phyloP scores from a whole-genome alignment of 2,113 vertebrate genomes.

The Tyto alba region DNA sequence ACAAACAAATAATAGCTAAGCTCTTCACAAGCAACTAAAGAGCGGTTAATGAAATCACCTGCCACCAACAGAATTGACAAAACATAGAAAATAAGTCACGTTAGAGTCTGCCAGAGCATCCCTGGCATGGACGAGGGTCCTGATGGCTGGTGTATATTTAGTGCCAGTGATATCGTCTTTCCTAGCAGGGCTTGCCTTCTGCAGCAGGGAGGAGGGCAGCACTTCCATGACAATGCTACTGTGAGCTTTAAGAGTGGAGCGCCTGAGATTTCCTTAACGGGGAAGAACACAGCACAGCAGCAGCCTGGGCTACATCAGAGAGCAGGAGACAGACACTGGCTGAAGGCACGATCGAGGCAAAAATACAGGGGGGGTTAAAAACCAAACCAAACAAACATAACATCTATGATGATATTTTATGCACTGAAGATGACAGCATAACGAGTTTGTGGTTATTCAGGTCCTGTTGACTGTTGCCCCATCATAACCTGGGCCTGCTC shows the following conservation, averaged over 20 bases:
- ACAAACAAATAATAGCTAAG: background rate
- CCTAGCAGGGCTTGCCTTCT: conserved; percentile 31
- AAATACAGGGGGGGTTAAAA: accelerated
- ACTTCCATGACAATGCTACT: background rate
- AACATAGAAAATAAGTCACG: conserved; percentile 33
- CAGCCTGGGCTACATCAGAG: background rate
- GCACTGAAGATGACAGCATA: background rate
- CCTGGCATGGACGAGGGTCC: conserved; percentile 27
- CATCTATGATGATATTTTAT: background rate
- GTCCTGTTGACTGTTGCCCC: background rate
- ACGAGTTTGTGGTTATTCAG: background rate
- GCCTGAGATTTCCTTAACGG: conserved; percentile 1
- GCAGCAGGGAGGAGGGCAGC: conserved; percentile 30
- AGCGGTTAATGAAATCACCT: conserved; percentile 42
- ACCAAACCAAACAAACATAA: too few relatives aligned
- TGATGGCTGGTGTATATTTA: conserved; percentile 57
- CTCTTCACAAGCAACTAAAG: background rate
- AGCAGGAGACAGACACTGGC: background rate
- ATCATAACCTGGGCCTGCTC: background rate
- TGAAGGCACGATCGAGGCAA: background rate
- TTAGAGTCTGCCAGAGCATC: conserved; percentile 40
- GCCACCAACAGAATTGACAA: background rate
- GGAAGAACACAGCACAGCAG: background rate
- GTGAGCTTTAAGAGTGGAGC: background rate
- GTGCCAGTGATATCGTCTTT: conserved; percentile 56